These are phyloP conservation scores for Telmatochromis bifrenatus DNA, from an alignment of 2,113 vertebrate genomes.

Conservation along the genomic window DNA sequence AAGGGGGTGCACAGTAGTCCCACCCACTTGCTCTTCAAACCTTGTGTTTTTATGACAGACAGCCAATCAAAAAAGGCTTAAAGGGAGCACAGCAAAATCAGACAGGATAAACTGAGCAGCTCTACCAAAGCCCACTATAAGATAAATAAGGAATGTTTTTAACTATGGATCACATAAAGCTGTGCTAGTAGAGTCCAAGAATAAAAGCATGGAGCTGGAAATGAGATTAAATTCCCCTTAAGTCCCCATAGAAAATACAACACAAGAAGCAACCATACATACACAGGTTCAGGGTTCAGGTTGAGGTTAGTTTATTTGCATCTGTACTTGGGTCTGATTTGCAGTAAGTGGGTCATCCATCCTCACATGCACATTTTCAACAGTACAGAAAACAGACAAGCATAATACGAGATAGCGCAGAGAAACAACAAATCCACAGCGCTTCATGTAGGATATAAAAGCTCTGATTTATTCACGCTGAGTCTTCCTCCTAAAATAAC, in stretches of 20 bases:
- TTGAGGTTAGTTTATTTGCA: not conserved
- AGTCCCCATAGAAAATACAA: not conserved
- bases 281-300: not conserved
- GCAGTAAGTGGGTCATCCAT: not conserved
- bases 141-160: not conserved
- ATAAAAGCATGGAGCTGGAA: not conserved
- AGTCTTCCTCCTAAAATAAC: not conserved
- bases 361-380: not conserved
- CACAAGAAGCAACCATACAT: not conserved
- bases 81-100: not conserved
- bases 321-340: not conserved
- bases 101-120: not conserved
- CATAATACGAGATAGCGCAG: not conserved
- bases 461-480: not conserved
- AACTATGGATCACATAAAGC: not conserved
- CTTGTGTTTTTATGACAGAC: not conserved
- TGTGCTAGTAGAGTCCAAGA: not conserved
- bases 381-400: not conserved
- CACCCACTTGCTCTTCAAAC: not conserved
- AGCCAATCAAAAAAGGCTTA: not conserved
- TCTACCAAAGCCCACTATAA: not conserved
- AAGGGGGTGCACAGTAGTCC: not conserved
- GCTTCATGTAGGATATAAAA: not conserved
- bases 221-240: not conserved
- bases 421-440: not conserved